Conservation (phyloP, 2,797 vertebrate genomes). For the Manis javanica region DNA sequence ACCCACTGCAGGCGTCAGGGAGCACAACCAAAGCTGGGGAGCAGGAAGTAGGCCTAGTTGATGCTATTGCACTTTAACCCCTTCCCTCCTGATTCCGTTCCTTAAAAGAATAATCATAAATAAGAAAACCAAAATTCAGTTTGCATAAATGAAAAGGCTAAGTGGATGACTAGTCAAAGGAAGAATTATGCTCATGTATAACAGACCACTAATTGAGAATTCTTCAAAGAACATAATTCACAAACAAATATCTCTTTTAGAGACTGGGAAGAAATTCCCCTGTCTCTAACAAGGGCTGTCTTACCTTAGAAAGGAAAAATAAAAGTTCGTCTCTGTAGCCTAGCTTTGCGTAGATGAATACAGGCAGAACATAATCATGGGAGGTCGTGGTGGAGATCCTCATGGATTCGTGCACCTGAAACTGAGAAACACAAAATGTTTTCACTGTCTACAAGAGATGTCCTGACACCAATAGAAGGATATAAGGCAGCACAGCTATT, state of each 20-base stretch:
- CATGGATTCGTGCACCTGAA: conserved; percentile 88
- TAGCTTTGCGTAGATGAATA: conserved; percentile 89
- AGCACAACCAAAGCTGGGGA: neutral
- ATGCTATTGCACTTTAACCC: neutral
- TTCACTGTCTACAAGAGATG: conserved; percentile 85
- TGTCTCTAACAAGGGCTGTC: neutral
- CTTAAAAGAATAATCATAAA: neutral
- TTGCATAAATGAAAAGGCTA: neutral
- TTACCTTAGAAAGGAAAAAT: conserved; percentile 89
- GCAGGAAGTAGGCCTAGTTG: neutral
- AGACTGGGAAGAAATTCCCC: neutral
- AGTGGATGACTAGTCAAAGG: neutral
- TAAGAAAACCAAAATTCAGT: neutral
- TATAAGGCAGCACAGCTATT: conserved; percentile 90
- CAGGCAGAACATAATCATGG: conserved; percentile 86
- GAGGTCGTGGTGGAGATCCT: conserved; percentile 87
- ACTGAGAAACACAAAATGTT: conserved; percentile 89
- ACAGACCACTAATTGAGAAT: neutral
- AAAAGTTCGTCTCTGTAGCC: conserved; percentile 88
- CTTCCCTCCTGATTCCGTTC: neutral
- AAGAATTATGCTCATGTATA: neutral
- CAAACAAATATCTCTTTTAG: neutral
- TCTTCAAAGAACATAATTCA: neutral
- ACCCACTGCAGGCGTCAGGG: neutral
- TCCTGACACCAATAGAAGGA: conserved; percentile 88